A percentile compares a stretch with the other conserved stretches of the same genome.
These are phyloP conservation scores for Columbina picui DNA, from an alignment of 2,113 vertebrate genomes.

Conservation along the genomic window DNA sequence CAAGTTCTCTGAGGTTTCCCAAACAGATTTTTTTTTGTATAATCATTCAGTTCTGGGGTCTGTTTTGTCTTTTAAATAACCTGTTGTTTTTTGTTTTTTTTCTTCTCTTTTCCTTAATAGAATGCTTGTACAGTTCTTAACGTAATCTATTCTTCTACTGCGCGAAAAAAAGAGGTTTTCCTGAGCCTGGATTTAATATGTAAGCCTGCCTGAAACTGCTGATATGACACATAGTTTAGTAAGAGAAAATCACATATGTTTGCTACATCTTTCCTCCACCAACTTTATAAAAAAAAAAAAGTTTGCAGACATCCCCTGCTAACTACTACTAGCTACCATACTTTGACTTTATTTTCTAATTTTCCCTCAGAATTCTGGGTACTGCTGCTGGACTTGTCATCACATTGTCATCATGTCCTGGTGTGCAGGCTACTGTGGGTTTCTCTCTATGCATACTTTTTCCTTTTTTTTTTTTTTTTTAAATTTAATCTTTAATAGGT, in stretches of 20 bases:
- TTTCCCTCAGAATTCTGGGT: slow-evolving; percentile 72
- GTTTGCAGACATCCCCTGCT: slow-evolving; percentile 56
- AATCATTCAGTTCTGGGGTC: not conserved
- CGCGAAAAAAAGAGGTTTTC: not conserved
- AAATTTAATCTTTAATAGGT: slow-evolving; percentile 35
- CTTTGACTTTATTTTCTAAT: slow-evolving; percentile 71
- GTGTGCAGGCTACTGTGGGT: slow-evolving; percentile 68
- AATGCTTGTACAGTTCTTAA: not conserved
- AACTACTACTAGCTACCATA: slow-evolving; percentile 54
- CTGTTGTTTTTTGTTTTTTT: too few species aligned
- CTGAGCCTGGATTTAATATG: slow-evolving; percentile 5
- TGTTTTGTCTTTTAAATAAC: not conserved
- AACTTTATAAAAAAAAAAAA: not conserved
- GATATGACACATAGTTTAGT: slow-evolving; percentile 24
- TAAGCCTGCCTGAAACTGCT: slow-evolving; percentile 22
- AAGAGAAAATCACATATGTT: slow-evolving; percentile 61
- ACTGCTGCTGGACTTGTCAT: slow-evolving; percentile 76
- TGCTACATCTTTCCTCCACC: slow-evolving; percentile 53
- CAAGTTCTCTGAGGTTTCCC: not conserved
- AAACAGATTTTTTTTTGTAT: not conserved
- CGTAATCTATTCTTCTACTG: not conserved
- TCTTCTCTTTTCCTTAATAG: not conserved
- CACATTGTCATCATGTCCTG: slow-evolving; percentile 76
- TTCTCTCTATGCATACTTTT: slow-evolving; percentile 2
- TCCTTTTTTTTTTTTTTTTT: not conserved